Evolutionary conservation across 2,797 vertebrate species (phyloP).

Genomic region (Antrozous pallidus): DNA sequence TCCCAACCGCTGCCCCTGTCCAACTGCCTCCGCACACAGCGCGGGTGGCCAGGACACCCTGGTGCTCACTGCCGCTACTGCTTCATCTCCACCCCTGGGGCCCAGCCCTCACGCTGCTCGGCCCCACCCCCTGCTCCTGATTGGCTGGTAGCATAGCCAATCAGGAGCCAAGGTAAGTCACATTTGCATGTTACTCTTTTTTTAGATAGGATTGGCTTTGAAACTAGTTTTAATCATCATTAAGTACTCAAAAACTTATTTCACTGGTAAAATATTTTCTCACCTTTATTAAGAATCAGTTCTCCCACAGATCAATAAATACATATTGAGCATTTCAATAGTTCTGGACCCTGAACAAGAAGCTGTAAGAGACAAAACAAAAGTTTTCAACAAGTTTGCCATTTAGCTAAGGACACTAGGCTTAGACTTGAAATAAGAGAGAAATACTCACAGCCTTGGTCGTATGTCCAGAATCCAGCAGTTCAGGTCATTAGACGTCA

Average conservation of each 20-base stretch:
- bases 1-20: no score
- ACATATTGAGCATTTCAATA: background rate
- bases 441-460: background rate
- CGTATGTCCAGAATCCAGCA: background rate
- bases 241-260: background rate
- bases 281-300: background rate
- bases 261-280: background rate
- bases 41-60: no score
- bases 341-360: background rate
- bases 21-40: no score
- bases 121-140: no score
- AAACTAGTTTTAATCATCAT: slow-evolving; percentile 16
- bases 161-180: no score
- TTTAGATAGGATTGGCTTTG: background rate
- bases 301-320: background rate
- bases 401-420: background rate
- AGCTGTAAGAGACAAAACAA: background rate
- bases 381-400: background rate
- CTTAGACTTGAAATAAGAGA: background rate
- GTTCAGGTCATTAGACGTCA: background rate
- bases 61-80: no score
- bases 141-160: no score
- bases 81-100: no score
- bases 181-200: no score
- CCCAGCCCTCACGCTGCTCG: no score